Conservation (phyloP, 2,797 vertebrate genomes). For the Xiphorhynchus erythropygius region DNA sequence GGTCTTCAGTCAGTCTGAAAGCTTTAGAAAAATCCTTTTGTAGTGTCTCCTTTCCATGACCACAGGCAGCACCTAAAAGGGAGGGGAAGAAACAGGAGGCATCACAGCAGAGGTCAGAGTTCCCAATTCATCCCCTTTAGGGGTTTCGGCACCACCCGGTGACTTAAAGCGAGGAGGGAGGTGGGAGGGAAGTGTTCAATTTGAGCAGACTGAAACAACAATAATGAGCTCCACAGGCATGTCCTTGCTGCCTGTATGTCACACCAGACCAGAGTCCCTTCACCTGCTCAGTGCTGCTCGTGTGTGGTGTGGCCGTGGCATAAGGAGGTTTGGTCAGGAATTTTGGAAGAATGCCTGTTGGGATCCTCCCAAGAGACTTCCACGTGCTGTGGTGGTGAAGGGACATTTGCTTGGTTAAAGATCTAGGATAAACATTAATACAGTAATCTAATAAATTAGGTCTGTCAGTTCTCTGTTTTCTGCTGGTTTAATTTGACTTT, state of each 20-base stretch:
- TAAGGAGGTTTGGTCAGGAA: neutral
- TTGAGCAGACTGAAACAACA: neutral
- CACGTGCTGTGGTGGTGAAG: fast-evolving
- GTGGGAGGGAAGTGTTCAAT: slow-evolving; percentile 46
- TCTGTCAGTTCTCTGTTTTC: neutral
- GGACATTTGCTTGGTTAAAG: neutral
- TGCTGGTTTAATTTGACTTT: neutral
- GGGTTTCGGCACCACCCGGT: neutral
- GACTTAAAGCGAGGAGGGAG: slow-evolving; percentile 25
- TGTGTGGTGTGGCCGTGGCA: neutral
- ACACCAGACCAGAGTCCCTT: neutral
- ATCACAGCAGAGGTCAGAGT: slow-evolving; percentile 41
- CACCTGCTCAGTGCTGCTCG: neutral
- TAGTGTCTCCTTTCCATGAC: slow-evolving; percentile 17
- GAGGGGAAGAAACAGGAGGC: slow-evolving; percentile 26
- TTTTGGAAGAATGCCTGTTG: neutral
- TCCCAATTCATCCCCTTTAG: slow-evolving; percentile 27
- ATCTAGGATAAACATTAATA: neutral
- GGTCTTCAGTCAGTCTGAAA: neutral
- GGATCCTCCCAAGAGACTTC: neutral
- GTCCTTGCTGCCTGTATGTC: neutral
- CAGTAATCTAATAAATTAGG: neutral
- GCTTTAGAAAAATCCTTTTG: slow-evolving; percentile 55
- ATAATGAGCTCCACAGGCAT: neutral
- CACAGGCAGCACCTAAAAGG: slow-evolving; percentile 47